Evolutionary conservation across 1,140 invertebrate genomes (phyloP).

Genomic region (Eulimnadia texana): DNA sequence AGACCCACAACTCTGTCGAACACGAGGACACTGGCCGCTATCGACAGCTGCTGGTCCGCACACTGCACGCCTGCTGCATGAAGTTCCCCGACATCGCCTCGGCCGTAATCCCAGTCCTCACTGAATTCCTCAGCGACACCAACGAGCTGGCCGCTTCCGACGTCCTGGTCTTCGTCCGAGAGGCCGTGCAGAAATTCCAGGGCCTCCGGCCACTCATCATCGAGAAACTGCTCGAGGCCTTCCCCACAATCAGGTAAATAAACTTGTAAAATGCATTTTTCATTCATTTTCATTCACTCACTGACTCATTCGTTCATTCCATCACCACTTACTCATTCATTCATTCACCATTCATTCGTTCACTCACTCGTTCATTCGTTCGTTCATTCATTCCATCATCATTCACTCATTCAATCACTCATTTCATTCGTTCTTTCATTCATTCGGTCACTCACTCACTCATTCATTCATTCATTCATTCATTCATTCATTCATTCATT

Average conservation of each 20-base stretch:
- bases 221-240: constrained; percentile 63
- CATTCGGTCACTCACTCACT: no score
- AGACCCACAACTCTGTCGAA: constrained; percentile 71
- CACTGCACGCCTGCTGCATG: constrained; percentile 85
- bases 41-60: constrained; percentile 84
- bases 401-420: no score
- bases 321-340: no score
- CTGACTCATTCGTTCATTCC: no score
- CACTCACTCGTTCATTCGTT: no score
- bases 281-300: not conserved
- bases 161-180: constrained; percentile 85
- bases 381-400: no score
- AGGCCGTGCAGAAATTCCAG: constrained; percentile 86
- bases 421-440: no score
- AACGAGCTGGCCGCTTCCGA: constrained; percentile 87
- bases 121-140: constrained; percentile 89
- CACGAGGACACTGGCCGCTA: constrained; percentile 94
- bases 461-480: no score
- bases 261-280: constrained; percentile 21
- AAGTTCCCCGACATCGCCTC: constrained; percentile 95
- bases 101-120: constrained; percentile 83
- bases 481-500: no score
- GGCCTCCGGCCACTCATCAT: constrained; percentile 59
- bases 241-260: constrained; percentile 51
- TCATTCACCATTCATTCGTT: no score